Base-by-base conservation (phyloP, 2,113 vertebrate genomes). In the Lophura nycthemera region DNA sequence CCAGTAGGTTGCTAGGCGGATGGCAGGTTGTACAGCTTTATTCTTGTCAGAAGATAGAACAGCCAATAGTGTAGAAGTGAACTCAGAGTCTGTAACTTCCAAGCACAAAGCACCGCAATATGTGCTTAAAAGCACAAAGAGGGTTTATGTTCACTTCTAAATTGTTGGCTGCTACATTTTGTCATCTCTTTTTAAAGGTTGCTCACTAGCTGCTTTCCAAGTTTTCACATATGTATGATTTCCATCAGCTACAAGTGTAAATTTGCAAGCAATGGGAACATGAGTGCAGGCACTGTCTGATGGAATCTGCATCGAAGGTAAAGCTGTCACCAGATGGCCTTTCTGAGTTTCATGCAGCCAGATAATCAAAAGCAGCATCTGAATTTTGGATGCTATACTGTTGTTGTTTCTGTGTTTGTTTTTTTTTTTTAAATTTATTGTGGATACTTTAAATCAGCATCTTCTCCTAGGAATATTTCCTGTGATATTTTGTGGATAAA, bases 261-360 rank as follows among this genome's bases (percentile, higher is more conserved):
- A 93, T 93, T 87, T 90, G 67, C 81, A 95, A 93, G 93, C 91
- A 95, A 89, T 40, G 42, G 78, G 65, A 94, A 94, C 82, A 77
- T 52, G 54, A 27, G 21, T 3, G 4, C 4, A 54, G 5, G 1
- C 2, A 1, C 13, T 10, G 27, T 43, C 50, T 91, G 60, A 76
- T 76, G 40, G 82, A 92, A 79, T 73, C 61, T 76, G 71, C 11
- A 15, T 57, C 50, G 83, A 91, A 94, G 78, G 82, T 91, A 92
- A 83, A 89, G 69, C 78, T 92, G 75, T 88, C 86, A 83, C 74
- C 87, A 95, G 83, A 90, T 94, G 85, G 73, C 72, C 88, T 74
- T 74, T 88, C 78, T 59, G 64, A 72, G 34, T 66, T 91, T 73
- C 67, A 34, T 60, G 60, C 3, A 6, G 64, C 67, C 72, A 90